These are phyloP conservation scores for Caenorhabditis remanei DNA, from an alignment of 1,140 invertebrate genomes.

Conservation along the genomic window DNA sequence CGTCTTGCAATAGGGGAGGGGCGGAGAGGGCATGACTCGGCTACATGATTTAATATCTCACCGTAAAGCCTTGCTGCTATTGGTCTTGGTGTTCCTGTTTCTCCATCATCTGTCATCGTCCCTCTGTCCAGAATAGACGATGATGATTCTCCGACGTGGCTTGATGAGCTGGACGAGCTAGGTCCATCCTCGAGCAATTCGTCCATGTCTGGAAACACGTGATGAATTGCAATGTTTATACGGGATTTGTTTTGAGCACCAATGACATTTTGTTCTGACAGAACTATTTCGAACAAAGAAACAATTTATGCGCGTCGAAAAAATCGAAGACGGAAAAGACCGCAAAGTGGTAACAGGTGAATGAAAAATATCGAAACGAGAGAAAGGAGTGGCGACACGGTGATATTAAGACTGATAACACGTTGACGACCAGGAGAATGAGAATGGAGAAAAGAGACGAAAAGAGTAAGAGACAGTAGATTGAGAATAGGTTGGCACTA, in stretches of 20 bases:
- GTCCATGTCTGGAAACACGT: constrained; percentile 11
- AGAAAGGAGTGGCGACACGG: constrained; percentile 14
- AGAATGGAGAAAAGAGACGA: not conserved
- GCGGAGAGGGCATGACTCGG: too few species aligned
- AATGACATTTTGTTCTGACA: not conserved
- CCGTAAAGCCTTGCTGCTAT: constrained; percentile 26
- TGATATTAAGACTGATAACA: constrained; percentile 46
- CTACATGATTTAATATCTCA: not conserved
- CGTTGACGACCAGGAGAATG: constrained; percentile 14
- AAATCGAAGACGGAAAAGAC: not conserved
- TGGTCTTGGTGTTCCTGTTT: not conserved
- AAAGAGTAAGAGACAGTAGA: not conserved
- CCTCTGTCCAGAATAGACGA: constrained; percentile 15
- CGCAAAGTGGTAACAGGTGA: not conserved
- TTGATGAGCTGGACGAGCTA: constrained; percentile 23
- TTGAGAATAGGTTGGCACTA: not conserved
- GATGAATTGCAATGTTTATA: not conserved
- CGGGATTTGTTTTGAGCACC: not conserved
- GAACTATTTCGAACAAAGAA: not conserved
- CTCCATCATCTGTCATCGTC: constrained; percentile 43
- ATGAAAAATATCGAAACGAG: not conserved
- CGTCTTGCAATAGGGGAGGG: too few species aligned
- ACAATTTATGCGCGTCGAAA: not conserved
- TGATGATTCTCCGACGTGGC: constrained; percentile 35
- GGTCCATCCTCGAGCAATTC: constrained; percentile 24